Base-by-base conservation (phyloP, 2,888 invertebrate genomes). In the Apoda limacodes region DNA sequence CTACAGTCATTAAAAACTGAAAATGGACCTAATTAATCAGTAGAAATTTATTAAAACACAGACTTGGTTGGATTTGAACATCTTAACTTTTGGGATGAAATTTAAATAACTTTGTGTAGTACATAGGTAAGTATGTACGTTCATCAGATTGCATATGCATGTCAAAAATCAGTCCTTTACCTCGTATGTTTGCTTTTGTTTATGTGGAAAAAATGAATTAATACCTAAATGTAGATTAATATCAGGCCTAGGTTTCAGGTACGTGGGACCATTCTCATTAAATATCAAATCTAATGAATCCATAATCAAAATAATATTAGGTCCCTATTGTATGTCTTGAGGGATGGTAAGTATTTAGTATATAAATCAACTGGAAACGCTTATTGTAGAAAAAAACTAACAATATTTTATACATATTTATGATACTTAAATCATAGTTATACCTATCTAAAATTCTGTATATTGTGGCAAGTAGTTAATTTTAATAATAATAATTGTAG, bases 221-320 rank as follows among this genome's bases (percentile, higher is more conserved):
- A n/a, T n/a, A n/a, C n/a, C n/a, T n/a, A n/a, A n/a, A n/a, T n/a
- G n/a, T n/a, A n/a, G n/a, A n/a, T n/a, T 38, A 43, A 45, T 54
- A 56, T 55, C 56, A 52, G 65, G 65, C 67, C 66, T 71, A 75
- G 59, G 55, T 61, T 65, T 60, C 60, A 54, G 52, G 50, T 68
- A 68, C 61, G 54, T 64, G 78, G 78, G 78, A 80, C 78, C 78
- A 78, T 60, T 62, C 57, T 63, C 65, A 69, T 65, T 63, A 51
- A 64, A 76, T 75, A 78, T 78, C 75, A 75, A 60, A 42, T 56
- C 45, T 37, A 40, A 61, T 50, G 25, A 62, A 70, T 50, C 68
- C 75, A 72, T 76, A 69, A 76, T 75, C 74, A 74, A 52, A 48
- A 52, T 57, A 58, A 49, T 17, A 52, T 48, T 48, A 52, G 68